These are phyloP conservation scores for Pollenia amentaria DNA, from an alignment of 2,888 invertebrate genomes.

Conservation along the genomic window DNA sequence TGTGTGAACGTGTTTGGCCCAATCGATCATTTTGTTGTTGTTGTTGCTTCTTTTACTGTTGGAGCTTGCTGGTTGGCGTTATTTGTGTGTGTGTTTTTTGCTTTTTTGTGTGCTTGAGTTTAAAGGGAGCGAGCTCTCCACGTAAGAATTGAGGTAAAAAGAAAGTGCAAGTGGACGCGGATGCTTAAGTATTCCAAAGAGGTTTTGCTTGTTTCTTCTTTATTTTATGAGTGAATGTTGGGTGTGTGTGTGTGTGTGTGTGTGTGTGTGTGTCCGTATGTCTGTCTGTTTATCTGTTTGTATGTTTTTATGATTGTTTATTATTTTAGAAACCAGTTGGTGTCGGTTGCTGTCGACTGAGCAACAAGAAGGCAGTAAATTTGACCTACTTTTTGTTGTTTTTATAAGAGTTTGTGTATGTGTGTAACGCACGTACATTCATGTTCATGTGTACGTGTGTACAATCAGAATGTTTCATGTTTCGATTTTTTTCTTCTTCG, in stretches of 20 bases:
- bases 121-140: slow-evolving; percentile 68
- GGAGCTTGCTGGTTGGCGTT: slow-evolving; percentile 45
- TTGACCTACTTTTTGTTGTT: slow-evolving; percentile 71
- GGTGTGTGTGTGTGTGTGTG: slow-evolving; percentile 6
- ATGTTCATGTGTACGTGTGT: slow-evolving; percentile 54
- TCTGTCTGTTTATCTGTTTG: slow-evolving; percentile 5
- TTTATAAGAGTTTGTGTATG: slow-evolving; percentile 15
- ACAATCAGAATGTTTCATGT: slow-evolving; percentile 84
- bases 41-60: slow-evolving; percentile 43
- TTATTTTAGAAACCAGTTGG: slow-evolving; percentile 73
- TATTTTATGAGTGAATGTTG: neutral
- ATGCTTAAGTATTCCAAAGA: slow-evolving; percentile 83
- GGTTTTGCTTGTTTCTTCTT: slow-evolving; percentile 68
- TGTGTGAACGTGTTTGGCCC: slow-evolving; percentile 42
- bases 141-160: slow-evolving; percentile 79
- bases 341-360: slow-evolving; percentile 63
- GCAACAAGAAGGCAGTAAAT: slow-evolving; percentile 65
- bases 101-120: slow-evolving; percentile 32
- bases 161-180: slow-evolving; percentile 84
- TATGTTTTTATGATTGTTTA: slow-evolving; percentile 48
- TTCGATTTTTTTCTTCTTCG: slow-evolving; percentile 79
- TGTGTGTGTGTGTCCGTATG: slow-evolving; percentile 31
- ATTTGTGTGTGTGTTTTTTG: slow-evolving; percentile 16
- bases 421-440: slow-evolving; percentile 1
- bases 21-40: slow-evolving; percentile 47